These are phyloP conservation scores for Ennomos quercinarius DNA, from an alignment of 2,888 invertebrate genomes.

Conservation along the genomic window DNA sequence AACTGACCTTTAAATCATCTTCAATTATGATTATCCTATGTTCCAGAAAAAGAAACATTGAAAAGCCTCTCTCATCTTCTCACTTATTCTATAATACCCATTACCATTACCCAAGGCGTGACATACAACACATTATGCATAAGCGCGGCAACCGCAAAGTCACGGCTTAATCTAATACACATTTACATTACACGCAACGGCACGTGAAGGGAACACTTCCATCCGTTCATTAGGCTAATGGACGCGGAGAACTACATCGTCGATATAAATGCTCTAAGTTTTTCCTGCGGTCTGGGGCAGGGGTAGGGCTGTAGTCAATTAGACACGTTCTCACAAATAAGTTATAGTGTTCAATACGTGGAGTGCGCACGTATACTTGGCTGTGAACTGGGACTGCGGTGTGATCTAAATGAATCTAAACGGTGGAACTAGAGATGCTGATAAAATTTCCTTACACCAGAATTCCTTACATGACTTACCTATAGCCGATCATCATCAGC, in stretches of 20 bases:
- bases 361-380: no score
- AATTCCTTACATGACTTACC: no score
- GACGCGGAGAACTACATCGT: conserved; percentile 33
- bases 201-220: conserved; percentile 39
- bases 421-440: no score
- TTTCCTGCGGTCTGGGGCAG: conserved; percentile 26
- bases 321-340: background rate
- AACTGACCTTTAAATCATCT: no score
- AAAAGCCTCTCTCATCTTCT: background rate
- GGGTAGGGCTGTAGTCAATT: conserved; percentile 4
- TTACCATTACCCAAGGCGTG: conserved; percentile 24
- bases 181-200: conserved; percentile 36
- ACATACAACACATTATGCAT: conserved; percentile 32
- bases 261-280: conserved; percentile 38
- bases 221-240: conserved; percentile 46
- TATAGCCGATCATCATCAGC: no score
- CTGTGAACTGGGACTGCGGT: no score
- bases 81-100: conserved; percentile 13
- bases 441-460: no score
- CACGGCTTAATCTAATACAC: conserved; percentile 37
- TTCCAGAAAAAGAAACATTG: conserved; percentile 2
- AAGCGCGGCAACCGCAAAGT: conserved; percentile 23
- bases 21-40: background rate
- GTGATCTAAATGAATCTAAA: no score
- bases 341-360: background rate